Base-by-base conservation (phyloP, 1,140 invertebrate genomes). In the Hirudo medicinalis region DNA sequence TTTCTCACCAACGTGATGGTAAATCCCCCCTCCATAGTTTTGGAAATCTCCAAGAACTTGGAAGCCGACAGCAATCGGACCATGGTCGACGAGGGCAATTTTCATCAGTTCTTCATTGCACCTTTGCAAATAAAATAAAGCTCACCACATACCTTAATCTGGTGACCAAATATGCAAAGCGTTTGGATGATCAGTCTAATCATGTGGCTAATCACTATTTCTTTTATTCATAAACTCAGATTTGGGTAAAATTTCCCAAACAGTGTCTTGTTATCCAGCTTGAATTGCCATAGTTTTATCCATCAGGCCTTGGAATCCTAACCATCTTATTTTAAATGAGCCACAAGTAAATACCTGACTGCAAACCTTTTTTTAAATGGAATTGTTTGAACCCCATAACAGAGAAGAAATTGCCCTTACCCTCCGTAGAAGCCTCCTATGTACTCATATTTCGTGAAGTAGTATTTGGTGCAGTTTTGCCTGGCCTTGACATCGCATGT, bases 91-190 rank as follows among this genome's bases (percentile, higher is more conserved):
- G 36, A 86, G 72, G 43, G 81, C 80, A 25, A 82, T 70, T 74
- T 78, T 81, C 85, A 86, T 85, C 20, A 81, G 60, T 40, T 81
- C 79, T 76, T 86, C 85, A 76, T 85, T 86, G 76, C 84, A 85
- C 11, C 79, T 78, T 54, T 43, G 75, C 6, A 60, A 20, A 49
- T 32, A 25, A 22, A 27, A 60, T 27, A 29, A n/a, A 66, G 32
- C 6, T 36, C 32, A 6, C 32, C n/a, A n/a, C n/a, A n/a, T n/a
- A n/a, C 20, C n/a, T 36, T 36, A 36, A 36, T 36, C 32, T 36
- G 32, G 32, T 36, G 32, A 36, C 32, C 32, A 36, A n/a, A 36
- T 6, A 6, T 36, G 32, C 6, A 3, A n/a, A 63, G 29, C 17
- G 22, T 63, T 63, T 8, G 4, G 19, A 63, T 63, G 17, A n/a